Conservation (phyloP, 2,797 vertebrate species). For the Hybognathus amarus region DNA sequence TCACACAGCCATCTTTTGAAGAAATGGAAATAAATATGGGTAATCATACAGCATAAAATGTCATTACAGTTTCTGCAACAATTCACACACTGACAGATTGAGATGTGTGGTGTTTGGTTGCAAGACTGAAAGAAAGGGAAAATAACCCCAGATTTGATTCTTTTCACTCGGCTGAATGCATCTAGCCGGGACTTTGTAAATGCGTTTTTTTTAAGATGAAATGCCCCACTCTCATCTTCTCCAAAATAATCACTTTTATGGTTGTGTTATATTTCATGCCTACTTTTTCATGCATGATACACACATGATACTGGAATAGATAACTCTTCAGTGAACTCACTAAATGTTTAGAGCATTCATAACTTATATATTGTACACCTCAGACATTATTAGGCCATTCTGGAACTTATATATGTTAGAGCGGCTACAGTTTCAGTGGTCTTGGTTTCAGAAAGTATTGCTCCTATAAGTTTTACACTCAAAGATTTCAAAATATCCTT, state of each 20-base stretch:
- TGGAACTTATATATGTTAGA: background rate
- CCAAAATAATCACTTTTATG: slow-evolving; percentile 34
- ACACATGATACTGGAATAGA: background rate
- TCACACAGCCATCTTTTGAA: slow-evolving; percentile 15
- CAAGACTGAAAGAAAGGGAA: slow-evolving; percentile 17
- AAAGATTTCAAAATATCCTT: background rate
- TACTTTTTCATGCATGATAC: slow-evolving; percentile 16
- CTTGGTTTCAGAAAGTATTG: background rate
- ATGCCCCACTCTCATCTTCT: slow-evolving; percentile 2
- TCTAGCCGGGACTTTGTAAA: slow-evolving; percentile 19
- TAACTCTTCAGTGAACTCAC: background rate
- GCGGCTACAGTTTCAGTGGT: background rate
- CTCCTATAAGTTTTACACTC: background rate
- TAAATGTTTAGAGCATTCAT: background rate
- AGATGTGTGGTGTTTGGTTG: slow-evolving; percentile 43
- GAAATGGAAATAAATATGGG: slow-evolving; percentile 47
- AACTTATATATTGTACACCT: background rate
- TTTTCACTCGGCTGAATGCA: slow-evolving; percentile 21
- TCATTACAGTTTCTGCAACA: slow-evolving; percentile 50
- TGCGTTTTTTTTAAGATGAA: background rate
- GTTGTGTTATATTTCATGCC: background rate
- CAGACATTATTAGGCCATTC: background rate
- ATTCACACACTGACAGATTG: slow-evolving; percentile 33
- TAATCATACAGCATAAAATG: slow-evolving; percentile 52
- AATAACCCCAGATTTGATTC: slow-evolving; percentile 12